Percentiles rank a stretch among this genome's conserved stretches.
Conservation (phyloP, 2,888 invertebrate genomes). For the Drosophila maculinotata region DNA sequence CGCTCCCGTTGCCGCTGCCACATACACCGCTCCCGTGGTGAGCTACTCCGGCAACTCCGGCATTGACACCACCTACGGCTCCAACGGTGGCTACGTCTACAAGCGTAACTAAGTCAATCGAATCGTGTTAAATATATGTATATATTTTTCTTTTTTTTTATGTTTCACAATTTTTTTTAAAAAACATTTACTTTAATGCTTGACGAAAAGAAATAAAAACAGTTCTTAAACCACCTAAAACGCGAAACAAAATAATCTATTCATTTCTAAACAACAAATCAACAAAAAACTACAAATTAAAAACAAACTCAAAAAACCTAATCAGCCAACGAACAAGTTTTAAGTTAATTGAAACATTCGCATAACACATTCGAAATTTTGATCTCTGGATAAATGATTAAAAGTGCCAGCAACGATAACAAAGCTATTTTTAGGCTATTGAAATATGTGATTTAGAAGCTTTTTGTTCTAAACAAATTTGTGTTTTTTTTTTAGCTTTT, state of each 20-base stretch:
- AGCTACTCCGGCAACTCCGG: slow-evolving; percentile 48
- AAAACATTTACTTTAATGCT: not conserved
- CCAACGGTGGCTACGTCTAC: slow-evolving; percentile 83
- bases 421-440: no score
- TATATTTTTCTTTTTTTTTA: slow-evolving; percentile 19
- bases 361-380: not conserved
- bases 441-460: no score
- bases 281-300: not conserved
- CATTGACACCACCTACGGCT: slow-evolving; percentile 76
- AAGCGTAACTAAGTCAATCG: slow-evolving; percentile 34
- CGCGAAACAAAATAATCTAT: slow-evolving; percentile 1
- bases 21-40: slow-evolving; percentile 40
- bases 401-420: no score
- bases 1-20: slow-evolving; percentile 50
- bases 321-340: not conserved
- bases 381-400: no score
- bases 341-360: slow-evolving; percentile 1
- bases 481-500: no score
- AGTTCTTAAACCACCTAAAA: slow-evolving; percentile 3
- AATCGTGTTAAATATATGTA: not conserved
- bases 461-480: no score
- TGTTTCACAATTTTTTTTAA: slow-evolving; percentile 11
- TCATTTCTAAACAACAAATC: not conserved
- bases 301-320: not conserved
- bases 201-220: slow-evolving; percentile 11